These are phyloP conservation scores for Strigamia maritima DNA, from an alignment of 2,888 invertebrate species.

Conservation along the genomic window DNA sequence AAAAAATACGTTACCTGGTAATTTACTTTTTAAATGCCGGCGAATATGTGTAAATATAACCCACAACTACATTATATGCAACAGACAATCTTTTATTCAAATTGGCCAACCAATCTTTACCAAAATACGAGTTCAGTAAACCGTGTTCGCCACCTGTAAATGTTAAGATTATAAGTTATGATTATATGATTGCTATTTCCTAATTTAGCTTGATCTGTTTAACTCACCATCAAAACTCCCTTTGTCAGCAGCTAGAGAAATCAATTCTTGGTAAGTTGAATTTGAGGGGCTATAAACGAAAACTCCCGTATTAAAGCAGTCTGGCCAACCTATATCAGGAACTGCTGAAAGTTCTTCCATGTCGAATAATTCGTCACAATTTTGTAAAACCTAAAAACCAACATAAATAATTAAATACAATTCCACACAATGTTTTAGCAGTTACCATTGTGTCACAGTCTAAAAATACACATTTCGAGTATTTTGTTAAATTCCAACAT, in stretches of 20 bases:
- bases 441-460: slow-evolving; percentile 59
- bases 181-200: no score
- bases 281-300: slow-evolving; percentile 54
- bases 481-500: slow-evolving; percentile 59
- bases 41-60: slow-evolving; percentile 57
- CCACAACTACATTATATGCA: slow-evolving; percentile 57
- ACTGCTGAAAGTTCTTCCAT: slow-evolving; percentile 57
- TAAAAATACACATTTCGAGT: slow-evolving; percentile 57
- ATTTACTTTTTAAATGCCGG: slow-evolving; percentile 58
- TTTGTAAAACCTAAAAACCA: slow-evolving; percentile 54
- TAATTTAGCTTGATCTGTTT: no score
- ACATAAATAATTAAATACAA: background rate
- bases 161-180: no score
- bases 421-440: slow-evolving; percentile 51
- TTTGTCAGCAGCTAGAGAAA: slow-evolving; percentile 42
- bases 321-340: slow-evolving; percentile 57
- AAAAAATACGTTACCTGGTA: no score
- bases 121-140: slow-evolving; percentile 55
- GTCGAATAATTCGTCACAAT: slow-evolving; percentile 59
- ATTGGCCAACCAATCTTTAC: slow-evolving; percentile 55
- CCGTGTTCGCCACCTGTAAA: slow-evolving; percentile 55
- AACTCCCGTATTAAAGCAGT: slow-evolving; percentile 57
- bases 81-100: slow-evolving; percentile 56
- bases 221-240: slow-evolving; percentile 46
- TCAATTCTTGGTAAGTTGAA: slow-evolving; percentile 50